Base-by-base conservation (phyloP, 30 jellyfish, hydroid and myxozoan genomes). In the Calvadosia cruxmelitensis region DNA sequence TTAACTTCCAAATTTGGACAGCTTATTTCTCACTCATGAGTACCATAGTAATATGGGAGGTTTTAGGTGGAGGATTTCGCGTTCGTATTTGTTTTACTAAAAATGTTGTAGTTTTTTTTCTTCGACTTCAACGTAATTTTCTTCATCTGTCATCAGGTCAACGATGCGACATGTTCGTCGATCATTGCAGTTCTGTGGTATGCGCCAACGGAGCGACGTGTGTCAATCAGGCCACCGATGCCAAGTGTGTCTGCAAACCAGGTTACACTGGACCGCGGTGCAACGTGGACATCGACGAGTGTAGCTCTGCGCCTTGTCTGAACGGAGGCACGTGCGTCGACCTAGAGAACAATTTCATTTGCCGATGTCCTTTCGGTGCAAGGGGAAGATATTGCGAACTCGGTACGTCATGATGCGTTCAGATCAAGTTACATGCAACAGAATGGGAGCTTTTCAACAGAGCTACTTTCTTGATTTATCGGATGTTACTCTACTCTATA, bases 201-300 rank as follows among this genome's bases (percentile, higher is more conserved):
- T 81, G 94, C 71, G 70, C 49, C 26, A 81, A 81, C 35, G 83
- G 94, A 5, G 94, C 84, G 26, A 76, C 94, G n/a, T 74, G 94
- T 48, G 32, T 82, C 73, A 69, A 82, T 57, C 72, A 26, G 25
- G 53, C 29, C 29, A 35, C 63, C 15, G 84, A 68, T 23, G 78
- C 94, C 33, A 27, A 28, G 15, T 76, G 90, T 69, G 66, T 78
- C 1, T 85, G 91, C 50, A 68, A 70, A 24, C 91, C 91, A 3
- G 96, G 91, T 20, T 85, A 78, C 71, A 27, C 26, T 30, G 96
- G 96, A 34, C 34, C 35, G 33, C 49, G 68, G 0, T 85, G 96
- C 64, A 74, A 85, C 34, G 52, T 13, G 23, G 85, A 78, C 29
- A 62, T 73, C 2, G 50, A 85, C 74, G 91, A 78, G 30, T 85